These are phyloP conservation scores for Nycticebus coucang DNA, from an alignment of 2,113 vertebrate genomes.

Conservation along the genomic window DNA sequence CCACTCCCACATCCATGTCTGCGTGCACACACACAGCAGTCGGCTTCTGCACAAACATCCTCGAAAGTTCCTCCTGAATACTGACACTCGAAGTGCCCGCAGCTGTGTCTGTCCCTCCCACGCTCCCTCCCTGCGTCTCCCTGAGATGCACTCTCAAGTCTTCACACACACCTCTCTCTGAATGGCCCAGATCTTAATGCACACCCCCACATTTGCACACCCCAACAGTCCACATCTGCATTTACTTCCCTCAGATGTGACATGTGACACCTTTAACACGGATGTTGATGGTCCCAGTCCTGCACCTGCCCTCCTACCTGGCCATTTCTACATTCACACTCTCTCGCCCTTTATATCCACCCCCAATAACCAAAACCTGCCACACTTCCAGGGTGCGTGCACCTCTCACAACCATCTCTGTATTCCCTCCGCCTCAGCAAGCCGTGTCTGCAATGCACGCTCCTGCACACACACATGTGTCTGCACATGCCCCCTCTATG, in stretches of 20 bases:
- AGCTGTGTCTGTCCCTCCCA: not conserved
- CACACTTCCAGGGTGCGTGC: not conserved
- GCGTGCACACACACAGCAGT: not conserved
- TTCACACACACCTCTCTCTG: not conserved
- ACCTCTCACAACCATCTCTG: not conserved
- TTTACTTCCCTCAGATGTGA: not conserved
- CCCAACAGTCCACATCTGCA: not conserved
- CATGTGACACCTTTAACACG: no score
- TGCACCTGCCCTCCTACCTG: not conserved
- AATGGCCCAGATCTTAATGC: fast-evolving
- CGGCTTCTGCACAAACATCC: not conserved
- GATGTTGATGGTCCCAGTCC: not conserved
- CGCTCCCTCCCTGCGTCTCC: not conserved
- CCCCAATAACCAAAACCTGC: not conserved
- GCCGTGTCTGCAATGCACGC: not conserved
- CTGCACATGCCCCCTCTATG: fast-evolving
- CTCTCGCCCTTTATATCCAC: not conserved
- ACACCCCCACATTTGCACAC: no score
- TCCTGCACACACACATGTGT: not conserved
- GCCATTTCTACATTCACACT: not conserved
- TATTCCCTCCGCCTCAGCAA: not conserved
- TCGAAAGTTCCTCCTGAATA: not conserved
- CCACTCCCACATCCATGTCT: not conserved
- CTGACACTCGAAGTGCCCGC: not conserved
- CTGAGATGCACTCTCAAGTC: not conserved